These are phyloP conservation scores for Illadopsis cleaveri DNA, from an alignment of 2,113 vertebrate species.

Conservation along the genomic window DNA sequence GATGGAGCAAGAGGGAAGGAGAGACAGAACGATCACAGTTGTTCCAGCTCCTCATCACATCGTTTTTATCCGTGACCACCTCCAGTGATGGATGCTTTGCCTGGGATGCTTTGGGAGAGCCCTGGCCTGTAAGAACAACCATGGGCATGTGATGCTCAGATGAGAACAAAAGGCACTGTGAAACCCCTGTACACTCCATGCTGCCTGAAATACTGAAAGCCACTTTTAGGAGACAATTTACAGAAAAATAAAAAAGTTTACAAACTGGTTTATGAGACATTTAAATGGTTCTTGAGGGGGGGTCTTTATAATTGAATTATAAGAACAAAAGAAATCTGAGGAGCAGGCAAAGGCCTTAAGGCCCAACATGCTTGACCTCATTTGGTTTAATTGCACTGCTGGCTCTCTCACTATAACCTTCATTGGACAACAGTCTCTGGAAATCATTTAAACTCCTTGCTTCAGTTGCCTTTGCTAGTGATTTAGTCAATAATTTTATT, in stretches of 20 bases:
- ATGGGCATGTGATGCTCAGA: fast-evolving
- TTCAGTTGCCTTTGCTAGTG: constrained; percentile 50
- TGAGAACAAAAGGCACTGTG: not conserved
- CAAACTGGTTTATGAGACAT: constrained; percentile 52
- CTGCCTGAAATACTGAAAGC: not conserved
- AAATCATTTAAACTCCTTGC: constrained; percentile 60
- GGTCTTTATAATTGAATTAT: constrained; percentile 60
- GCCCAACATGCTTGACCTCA: constrained; percentile 57
- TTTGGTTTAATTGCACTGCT: constrained; percentile 61
- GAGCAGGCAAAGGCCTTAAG: constrained; percentile 53
- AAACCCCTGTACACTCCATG: fast-evolving
- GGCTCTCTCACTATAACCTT: constrained; percentile 37
- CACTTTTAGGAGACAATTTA: constrained; percentile 49
- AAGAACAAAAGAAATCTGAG: constrained; percentile 65
- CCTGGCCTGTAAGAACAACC: not conserved
- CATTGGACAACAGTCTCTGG: constrained; percentile 49
- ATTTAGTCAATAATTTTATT: constrained; percentile 63
- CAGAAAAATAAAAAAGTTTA: constrained; percentile 66
- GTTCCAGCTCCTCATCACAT: not conserved
- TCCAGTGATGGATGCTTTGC: not conserved
- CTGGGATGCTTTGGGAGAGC: not conserved
- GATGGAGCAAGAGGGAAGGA: not conserved
- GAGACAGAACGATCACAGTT: fast-evolving
- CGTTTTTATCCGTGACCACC: not conserved
- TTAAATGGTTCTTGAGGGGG: constrained; percentile 32